A percentile compares a stretch with the other conserved stretches of the same genome.
These are phyloP conservation scores for Ailuropoda melanoleuca DNA, from an alignment of 2,113 vertebrate genomes.

Conservation along the genomic window DNA sequence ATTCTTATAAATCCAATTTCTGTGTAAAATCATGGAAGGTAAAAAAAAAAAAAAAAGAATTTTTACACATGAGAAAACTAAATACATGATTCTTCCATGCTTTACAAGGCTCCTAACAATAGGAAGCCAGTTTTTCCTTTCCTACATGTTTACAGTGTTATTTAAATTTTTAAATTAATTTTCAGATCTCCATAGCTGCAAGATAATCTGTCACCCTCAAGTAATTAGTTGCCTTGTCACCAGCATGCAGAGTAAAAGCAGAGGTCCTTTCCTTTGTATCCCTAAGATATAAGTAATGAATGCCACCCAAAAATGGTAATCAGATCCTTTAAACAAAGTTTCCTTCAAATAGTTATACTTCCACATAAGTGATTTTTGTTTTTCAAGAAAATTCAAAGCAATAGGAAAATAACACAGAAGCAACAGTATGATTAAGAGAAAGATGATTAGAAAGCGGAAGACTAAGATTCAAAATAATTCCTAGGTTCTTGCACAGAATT, in stretches of 20 bases:
- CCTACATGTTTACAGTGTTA: neutral
- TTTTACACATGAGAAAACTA: neutral
- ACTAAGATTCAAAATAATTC: conserved; percentile 33
- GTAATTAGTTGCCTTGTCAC: neutral
- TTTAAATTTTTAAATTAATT: neutral
- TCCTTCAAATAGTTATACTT: neutral
- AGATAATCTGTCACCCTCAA: neutral
- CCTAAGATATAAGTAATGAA: neutral
- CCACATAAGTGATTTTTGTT: neutral
- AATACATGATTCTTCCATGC: neutral
- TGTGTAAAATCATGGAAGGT: neutral
- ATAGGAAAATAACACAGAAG: conserved; percentile 22
- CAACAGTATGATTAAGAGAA: conserved; percentile 1
- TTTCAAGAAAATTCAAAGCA: conserved; percentile 18
- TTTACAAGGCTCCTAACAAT: conserved; percentile 12
- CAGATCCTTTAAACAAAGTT: neutral
- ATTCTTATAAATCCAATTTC: neutral
- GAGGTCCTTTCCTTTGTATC: neutral
- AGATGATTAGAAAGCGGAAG: neutral
- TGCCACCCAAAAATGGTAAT: neutral
- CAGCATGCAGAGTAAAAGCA: neutral
- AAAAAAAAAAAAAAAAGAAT: conserved; percentile 2
- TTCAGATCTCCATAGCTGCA: neutral
- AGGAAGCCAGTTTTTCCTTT: neutral
- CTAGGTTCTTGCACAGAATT: conserved; percentile 14